These are phyloP conservation scores for Sinonovacula constricta DNA, from an alignment of 1,140 invertebrate species.

Conservation along the genomic window DNA sequence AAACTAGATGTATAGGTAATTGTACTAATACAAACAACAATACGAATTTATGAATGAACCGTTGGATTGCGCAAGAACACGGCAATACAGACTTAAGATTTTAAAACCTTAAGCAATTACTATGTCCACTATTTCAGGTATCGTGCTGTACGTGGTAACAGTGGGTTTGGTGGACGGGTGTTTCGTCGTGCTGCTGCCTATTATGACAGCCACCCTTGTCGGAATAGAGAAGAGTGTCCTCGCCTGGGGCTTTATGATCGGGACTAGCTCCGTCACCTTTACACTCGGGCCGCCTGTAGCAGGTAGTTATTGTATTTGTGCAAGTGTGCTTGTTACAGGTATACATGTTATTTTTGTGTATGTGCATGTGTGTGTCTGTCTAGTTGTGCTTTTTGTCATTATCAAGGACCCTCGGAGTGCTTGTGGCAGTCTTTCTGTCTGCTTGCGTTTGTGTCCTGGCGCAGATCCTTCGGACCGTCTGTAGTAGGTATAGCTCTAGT, in stretches of 20 bases:
- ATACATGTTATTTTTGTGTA: too few relatives aligned
- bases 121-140: slow-evolving; percentile 46
- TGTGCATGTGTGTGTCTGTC: background rate
- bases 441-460: background rate
- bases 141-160: slow-evolving; percentile 61
- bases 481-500: too few relatives aligned
- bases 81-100: too few relatives aligned
- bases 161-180: slow-evolving; percentile 71
- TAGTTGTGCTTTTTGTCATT: background rate
- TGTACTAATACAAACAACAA: too few relatives aligned
- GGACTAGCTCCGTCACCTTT: slow-evolving; percentile 67
- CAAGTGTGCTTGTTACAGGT: too few relatives aligned
- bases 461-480: background rate
- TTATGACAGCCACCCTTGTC: slow-evolving; percentile 63
- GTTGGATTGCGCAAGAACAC: too few relatives aligned
- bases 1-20: too few relatives aligned
- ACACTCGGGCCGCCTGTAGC: slow-evolving; percentile 69
- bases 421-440: background rate
- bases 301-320: slow-evolving; percentile 57
- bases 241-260: slow-evolving; percentile 70
- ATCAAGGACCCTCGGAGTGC: background rate
- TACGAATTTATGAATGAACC: too few relatives aligned
- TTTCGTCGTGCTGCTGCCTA: slow-evolving; percentile 69
- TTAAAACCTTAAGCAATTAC: too few relatives aligned
- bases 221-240: slow-evolving; percentile 62